These are phyloP conservation scores for Ophthalmolycus amberensis DNA, from an alignment of 2,113 vertebrate species.

Conservation along the genomic window DNA sequence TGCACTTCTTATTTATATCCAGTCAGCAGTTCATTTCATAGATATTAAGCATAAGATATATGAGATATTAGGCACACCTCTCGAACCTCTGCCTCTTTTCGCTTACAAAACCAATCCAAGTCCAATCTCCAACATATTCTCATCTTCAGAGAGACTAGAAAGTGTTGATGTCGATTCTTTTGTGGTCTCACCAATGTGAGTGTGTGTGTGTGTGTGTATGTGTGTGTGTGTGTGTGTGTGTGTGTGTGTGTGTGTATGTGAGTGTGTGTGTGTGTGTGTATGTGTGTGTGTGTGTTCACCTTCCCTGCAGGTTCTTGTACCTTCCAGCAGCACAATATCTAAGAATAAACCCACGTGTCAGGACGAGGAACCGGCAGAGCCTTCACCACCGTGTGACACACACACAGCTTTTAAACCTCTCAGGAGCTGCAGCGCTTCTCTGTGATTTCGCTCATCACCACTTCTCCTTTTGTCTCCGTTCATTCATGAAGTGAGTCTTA, in stretches of 20 bases:
- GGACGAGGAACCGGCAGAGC: slow-evolving; percentile 46
- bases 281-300: slow-evolving; percentile 10
- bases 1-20: no score
- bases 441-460: neutral
- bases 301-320: slow-evolving; percentile 57
- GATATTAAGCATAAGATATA: no score
- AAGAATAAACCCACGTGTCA: slow-evolving; percentile 68
- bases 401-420: neutral
- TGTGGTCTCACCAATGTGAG: neutral
- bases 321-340: slow-evolving; percentile 63
- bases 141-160: no score
- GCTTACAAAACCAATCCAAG: no score
- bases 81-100: no score
- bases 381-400: slow-evolving; percentile 32
- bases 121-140: no score
- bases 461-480: neutral
- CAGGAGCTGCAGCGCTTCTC: neutral
- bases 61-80: no score
- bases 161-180: no score
- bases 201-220: no score
- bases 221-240: neutral
- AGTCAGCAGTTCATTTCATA: no score
- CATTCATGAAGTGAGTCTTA: neutral
- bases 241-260: slow-evolving; percentile 32
- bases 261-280: slow-evolving; percentile 7